Percentiles rank a stretch among this genome's conserved stretches.
Conservation (phyloP, 2,888 invertebrate species). For the Pocota personata region DNA sequence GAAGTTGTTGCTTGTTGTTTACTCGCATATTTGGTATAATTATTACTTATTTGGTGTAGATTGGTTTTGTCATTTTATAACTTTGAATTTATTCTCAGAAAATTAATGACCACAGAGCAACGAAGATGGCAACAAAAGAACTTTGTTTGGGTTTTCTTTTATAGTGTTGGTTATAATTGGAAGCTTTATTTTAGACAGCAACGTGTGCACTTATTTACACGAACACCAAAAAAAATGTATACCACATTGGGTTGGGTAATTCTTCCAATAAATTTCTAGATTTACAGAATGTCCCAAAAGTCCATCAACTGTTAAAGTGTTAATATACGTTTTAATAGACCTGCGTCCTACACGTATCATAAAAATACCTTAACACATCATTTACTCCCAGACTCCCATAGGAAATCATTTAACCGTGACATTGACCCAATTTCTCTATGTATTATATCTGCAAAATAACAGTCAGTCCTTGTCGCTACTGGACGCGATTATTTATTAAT, state of each 20-base stretch:
- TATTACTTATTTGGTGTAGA: too few species aligned
- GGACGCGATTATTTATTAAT: slow-evolving; percentile 36
- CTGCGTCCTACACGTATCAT: neutral
- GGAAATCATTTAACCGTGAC: slow-evolving; percentile 37
- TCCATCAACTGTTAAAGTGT: slow-evolving; percentile 29
- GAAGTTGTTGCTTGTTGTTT: too few species aligned
- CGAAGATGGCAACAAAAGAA: neutral
- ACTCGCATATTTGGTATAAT: too few species aligned
- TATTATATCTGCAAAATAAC: neutral
- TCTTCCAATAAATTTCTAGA: too few species aligned
- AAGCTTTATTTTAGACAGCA: slow-evolving; percentile 52
- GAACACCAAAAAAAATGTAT: too few species aligned
- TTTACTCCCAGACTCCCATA: slow-evolving; percentile 8
- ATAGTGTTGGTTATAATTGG: slow-evolving; percentile 44
- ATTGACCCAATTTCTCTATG: neutral
- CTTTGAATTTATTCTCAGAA: slow-evolving; percentile 62
- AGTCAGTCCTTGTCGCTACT: neutral
- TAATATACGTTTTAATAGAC: neutral
- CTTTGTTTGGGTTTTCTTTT: slow-evolving; percentile 4
- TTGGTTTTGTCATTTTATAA: too few species aligned
- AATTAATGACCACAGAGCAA: slow-evolving; percentile 59
- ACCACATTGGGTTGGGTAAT: too few species aligned
- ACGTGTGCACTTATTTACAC: too few species aligned
- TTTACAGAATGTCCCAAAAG: too few species aligned
- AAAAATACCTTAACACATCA: slow-evolving; percentile 24